Percentiles rank a stretch among this genome's conserved stretches.
Conservation (phyloP, 2,888 invertebrate genomes). For the Agrotis clavis region DNA sequence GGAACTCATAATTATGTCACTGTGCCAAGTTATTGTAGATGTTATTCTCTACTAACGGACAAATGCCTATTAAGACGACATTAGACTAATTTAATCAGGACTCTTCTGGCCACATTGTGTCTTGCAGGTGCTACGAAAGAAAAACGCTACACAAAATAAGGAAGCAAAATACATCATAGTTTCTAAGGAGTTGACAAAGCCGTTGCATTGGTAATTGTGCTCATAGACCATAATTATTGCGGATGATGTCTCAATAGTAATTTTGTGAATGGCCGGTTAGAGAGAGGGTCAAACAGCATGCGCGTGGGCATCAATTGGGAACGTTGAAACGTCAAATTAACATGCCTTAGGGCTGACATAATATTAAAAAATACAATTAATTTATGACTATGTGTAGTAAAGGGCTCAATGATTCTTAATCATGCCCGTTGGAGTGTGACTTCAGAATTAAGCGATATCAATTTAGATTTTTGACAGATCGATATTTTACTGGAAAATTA, state of each 20-base stretch:
- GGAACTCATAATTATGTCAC: background rate
- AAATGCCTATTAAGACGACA: constrained; percentile 22
- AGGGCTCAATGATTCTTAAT: constrained; percentile 50
- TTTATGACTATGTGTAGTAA: constrained; percentile 45
- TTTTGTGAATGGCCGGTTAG: constrained; percentile 80
- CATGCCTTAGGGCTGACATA: constrained; percentile 77
- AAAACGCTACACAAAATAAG: background rate
- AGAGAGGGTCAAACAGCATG: constrained; percentile 80
- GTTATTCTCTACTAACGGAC: background rate
- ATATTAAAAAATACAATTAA: constrained; percentile 55
- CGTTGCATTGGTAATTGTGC: constrained; percentile 59
- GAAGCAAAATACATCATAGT: background rate
- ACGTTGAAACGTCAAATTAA: constrained; percentile 86
- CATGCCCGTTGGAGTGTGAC: constrained; percentile 23
- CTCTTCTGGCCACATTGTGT: background rate
- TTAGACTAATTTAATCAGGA: constrained; percentile 46
- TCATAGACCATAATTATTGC: constrained; percentile 77
- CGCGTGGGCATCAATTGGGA: constrained; percentile 89
- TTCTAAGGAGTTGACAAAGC: constrained; percentile 28
- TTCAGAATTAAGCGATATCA: constrained; percentile 30
- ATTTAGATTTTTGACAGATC: constrained; percentile 35
- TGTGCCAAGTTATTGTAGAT: background rate
- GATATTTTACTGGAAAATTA: constrained; percentile 6
- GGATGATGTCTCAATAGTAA: constrained; percentile 87
- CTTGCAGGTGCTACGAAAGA: constrained; percentile 18